Base-by-base conservation (phyloP, 1,140 invertebrate genomes). In the Pristionchus pacificus region DNA sequence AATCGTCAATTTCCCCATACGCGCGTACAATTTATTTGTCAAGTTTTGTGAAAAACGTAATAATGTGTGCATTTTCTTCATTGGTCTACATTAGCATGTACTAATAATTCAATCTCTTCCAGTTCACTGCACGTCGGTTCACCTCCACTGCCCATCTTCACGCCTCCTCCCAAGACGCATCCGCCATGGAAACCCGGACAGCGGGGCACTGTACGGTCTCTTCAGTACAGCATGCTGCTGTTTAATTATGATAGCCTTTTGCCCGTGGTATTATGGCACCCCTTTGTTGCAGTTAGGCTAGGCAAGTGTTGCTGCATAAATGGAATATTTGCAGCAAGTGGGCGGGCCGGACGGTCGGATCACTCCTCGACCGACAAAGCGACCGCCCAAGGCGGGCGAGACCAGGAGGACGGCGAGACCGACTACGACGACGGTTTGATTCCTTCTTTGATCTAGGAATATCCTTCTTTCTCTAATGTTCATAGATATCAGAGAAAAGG, bases 201-300 rank as follows among this genome's bases (percentile, higher is more conserved):
- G 19, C 38, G 6, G 19, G 19, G 38, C 6, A 49, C 38, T 28
- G 38, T 67, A 33, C 38, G 65, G 28, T 67, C 29, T 27, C 28
- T 27, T 57, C 25, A 57, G 65, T 38, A 31, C 49, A 59, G 58
- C 65, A 25, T 10, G 6, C 10, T 29, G 63, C n/a, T 33, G 27
- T 68, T 64, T 29, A 60, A 85, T 79, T 83, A 80, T 0, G 31
- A 63, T 10, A 78, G 84, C 32, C 73, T 85, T 24, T n/a, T n/a
- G n/a, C n/a, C n/a, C n/a, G n/a, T n/a, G n/a, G n/a, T n/a, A n/a
- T n/a, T n/a, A n/a, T n/a, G n/a, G n/a, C n/a, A n/a, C n/a, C n/a
- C n/a, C n/a, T n/a, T n/a, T n/a, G 19, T 31, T 66, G 57, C 67
- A 58, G 70, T 60, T 71, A 58, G 19, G 3, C 1, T 27, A n/a